These are phyloP conservation scores for Climacteris rufus DNA, from an alignment of 2,113 vertebrate genomes.

Conservation along the genomic window DNA sequence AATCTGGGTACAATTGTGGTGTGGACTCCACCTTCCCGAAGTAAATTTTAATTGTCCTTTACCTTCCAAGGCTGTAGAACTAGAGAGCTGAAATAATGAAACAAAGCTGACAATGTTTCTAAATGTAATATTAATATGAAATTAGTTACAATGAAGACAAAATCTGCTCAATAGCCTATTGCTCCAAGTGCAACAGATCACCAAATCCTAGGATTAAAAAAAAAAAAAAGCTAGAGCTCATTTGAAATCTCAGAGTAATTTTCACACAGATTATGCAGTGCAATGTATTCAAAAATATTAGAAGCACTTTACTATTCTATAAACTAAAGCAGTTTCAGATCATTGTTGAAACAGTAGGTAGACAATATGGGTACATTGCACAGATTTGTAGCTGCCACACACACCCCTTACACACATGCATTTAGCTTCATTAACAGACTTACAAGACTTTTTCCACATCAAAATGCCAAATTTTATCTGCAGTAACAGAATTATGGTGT, in stretches of 20 bases:
- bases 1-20: conserved; percentile 94
- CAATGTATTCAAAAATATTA: background rate
- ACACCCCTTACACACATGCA: background rate
- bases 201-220: background rate
- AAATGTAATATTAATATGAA: background rate
- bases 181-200: background rate
- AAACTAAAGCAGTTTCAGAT: background rate
- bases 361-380: background rate
- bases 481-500: background rate
- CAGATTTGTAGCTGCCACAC: background rate
- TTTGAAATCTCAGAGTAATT: background rate
- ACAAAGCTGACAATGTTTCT: background rate
- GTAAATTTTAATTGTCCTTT: conserved; percentile 97
- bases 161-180: background rate
- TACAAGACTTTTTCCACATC: background rate
- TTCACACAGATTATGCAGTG: background rate
- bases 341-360: background rate
- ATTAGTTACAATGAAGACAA: background rate
- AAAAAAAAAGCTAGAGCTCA: background rate
- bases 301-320: background rate
- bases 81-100: conserved; percentile 79
- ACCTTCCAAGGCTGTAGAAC: conserved; percentile 87
- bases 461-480: background rate
- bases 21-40: conserved; percentile 93
- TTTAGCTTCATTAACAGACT: background rate